phyloP scores from a whole-genome alignment of 2,797 vertebrate genomes.

The Selene dorsalis region DNA sequence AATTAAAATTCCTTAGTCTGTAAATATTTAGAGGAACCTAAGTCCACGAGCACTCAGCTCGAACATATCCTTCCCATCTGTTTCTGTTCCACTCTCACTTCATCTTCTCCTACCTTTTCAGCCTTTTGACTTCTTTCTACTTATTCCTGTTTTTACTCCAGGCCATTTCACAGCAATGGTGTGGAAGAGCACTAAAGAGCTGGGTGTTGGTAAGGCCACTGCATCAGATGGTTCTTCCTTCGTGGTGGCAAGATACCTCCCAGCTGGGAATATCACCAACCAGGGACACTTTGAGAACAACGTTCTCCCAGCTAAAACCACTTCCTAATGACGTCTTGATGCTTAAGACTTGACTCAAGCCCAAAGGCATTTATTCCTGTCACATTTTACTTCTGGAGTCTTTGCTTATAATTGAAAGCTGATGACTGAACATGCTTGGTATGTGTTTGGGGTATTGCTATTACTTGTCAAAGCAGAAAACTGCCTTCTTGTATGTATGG shows the following conservation, averaged over 20 bases:
- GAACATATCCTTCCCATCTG: conserved; percentile 8
- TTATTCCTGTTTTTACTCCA: conserved; percentile 63
- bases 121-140: background rate
- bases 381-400: conserved; percentile 8
- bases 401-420: conserved; percentile 22
- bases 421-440: conserved; percentile 33
- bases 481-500: background rate
- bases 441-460: conserved; percentile 25
- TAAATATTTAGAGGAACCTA: conserved; percentile 71
- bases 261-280: conserved; percentile 96
- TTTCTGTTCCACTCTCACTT: background rate
- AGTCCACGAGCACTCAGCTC: conserved; percentile 15
- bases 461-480: conserved; percentile 30
- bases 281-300: conserved; percentile 96
- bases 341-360: conserved; percentile 22
- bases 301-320: conserved; percentile 88
- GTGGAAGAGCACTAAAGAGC: conserved; percentile 93
- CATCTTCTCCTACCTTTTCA: background rate
- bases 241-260: conserved; percentile 96
- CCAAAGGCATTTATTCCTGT: conserved; percentile 37
- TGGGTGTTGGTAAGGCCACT: conserved; percentile 93
- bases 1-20: conserved; percentile 46
- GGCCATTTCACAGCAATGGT: conserved; percentile 99
- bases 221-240: conserved; percentile 95
- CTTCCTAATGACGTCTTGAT: conserved; percentile 47